Base-by-base conservation (phyloP, 2,797 vertebrate genomes). In the Etheostoma nigrum region DNA sequence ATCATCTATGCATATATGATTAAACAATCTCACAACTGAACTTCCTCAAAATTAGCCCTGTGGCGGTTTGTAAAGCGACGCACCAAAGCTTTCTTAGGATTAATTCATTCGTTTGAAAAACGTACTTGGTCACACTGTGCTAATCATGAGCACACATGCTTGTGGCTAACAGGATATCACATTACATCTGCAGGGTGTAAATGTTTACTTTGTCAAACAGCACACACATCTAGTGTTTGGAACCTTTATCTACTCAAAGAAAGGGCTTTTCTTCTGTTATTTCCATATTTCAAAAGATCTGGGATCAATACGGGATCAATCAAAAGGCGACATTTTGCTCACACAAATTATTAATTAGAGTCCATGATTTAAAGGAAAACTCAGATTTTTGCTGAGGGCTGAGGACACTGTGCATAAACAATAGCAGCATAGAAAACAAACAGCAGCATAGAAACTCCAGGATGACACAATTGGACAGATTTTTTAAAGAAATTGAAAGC, bases 101-200 rank as follows among this genome's bases (percentile, higher is more conserved):
- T 40, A 12, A 40, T 40, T 11, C 3, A 11, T 40, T 79, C 42
- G 30, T 6, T 45, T 15, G 12, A 66, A 51, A 52, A 15, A 44
- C 10, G 18, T 40, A 78, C 23, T 45, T 21, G 33, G 63, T 91
- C 86, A 88, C 62, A 42, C 59, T 66, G 61, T 55, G 67, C 36
- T 40, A 55, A 82, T 83, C 80, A 71, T 36, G 69, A 84, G 80
- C 65, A 44, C 76, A 14, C 16, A 7, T 25, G 44, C 48, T 44
- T 12, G 18, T 40, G 62, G 75, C 67, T 65, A 42, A 2, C 61
- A 68, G 55, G 64, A 67, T 52, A 72, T 54, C 55, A 25, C 74
- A 57, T 67, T 55, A 64, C 33, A 25, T 73, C 49, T 76, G 48
- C 65, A 74, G 83, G 79, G 19, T n/a, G 61, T 58, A 44, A 64